Percentiles rank a stretch among this genome's conserved stretches.
phyloP scores from a whole-genome alignment of 2,888 invertebrate species.

The Catotricha subobsoleta region DNA sequence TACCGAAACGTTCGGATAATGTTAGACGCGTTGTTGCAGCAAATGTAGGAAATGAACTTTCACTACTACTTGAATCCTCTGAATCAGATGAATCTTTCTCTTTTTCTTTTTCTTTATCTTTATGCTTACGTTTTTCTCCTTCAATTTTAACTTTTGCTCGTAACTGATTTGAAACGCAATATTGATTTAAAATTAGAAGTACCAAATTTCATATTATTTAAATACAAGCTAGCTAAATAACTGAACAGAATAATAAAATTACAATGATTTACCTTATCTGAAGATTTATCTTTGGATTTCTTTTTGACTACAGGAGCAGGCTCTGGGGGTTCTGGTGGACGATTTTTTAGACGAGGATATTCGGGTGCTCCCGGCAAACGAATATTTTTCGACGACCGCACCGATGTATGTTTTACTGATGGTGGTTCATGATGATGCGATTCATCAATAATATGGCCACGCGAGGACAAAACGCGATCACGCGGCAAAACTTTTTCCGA shows the following conservation, averaged over 20 bases:
- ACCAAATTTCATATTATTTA: too few relatives aligned
- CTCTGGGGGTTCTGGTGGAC: conserved; percentile 36
- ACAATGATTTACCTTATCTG: conserved; percentile 26
- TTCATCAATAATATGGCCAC: conserved; percentile 1
- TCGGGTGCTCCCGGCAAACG: conserved; percentile 16
- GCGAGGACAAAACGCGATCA: neutral
- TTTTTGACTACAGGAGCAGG: conserved; percentile 23
- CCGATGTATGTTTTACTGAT: neutral
- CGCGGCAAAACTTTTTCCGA: conserved; percentile 1
- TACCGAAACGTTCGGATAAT: conserved; percentile 72
- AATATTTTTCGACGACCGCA: conserved; percentile 13
- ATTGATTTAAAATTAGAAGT: too few relatives aligned
- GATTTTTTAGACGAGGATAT: conserved; percentile 36
- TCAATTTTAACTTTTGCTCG: conserved; percentile 29
- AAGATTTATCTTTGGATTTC: conserved; percentile 28
- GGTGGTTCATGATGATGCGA: neutral
- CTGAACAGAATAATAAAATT: too few relatives aligned
- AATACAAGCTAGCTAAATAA: too few relatives aligned
- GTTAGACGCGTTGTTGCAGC: conserved; percentile 48
- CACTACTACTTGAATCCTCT: conserved; percentile 40
- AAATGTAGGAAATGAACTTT: conserved; percentile 38
- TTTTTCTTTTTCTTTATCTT: conserved; percentile 20
- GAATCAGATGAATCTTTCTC: conserved; percentile 39
- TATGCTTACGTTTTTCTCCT: conserved; percentile 29
- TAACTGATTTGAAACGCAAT: too few relatives aligned